Evolutionary conservation across 2,888 invertebrate genomes (phyloP).

Genomic region (Osedax fenrisi): DNA sequence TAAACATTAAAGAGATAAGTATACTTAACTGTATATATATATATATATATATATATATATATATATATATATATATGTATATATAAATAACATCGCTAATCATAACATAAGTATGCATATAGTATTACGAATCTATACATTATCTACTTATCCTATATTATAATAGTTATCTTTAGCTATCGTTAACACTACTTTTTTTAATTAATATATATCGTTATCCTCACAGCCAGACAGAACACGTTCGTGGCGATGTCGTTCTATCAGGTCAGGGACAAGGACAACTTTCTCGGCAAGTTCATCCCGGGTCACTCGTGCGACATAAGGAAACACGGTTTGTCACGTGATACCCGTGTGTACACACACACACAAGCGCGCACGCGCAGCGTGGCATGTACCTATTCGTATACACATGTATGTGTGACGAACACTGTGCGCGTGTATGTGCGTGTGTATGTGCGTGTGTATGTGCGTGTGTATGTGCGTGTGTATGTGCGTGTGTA

Average conservation of each 20-base stretch:
- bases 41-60: slow-evolving; percentile 2
- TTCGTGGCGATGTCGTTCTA: background rate
- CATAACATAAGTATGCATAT: background rate
- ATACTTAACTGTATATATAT: too few species aligned
- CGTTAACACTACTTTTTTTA: too few species aligned
- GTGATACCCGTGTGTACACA: too few species aligned
- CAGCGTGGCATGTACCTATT: slow-evolving; percentile 4
- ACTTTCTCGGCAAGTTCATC: background rate
- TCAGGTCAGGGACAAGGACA: background rate
- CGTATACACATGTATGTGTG: slow-evolving; percentile 18
- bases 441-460: slow-evolving; percentile 7
- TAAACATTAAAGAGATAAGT: too few species aligned
- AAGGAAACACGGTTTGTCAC: background rate
- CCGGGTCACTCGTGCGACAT: background rate
- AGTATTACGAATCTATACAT: background rate
- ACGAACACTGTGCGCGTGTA: slow-evolving; percentile 11
- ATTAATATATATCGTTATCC: background rate
- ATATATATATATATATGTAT: slow-evolving; percentile 2
- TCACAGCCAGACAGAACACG: background rate
- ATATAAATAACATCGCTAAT: background rate
- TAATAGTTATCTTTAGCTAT: too few species aligned
- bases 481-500: slow-evolving; percentile 23
- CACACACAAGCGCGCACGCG: too few species aligned
- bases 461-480: slow-evolving; percentile 21
- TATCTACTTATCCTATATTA: background rate